phyloP scores from a whole-genome alignment of 2,888 invertebrate species.

The Baccha elongata region DNA sequence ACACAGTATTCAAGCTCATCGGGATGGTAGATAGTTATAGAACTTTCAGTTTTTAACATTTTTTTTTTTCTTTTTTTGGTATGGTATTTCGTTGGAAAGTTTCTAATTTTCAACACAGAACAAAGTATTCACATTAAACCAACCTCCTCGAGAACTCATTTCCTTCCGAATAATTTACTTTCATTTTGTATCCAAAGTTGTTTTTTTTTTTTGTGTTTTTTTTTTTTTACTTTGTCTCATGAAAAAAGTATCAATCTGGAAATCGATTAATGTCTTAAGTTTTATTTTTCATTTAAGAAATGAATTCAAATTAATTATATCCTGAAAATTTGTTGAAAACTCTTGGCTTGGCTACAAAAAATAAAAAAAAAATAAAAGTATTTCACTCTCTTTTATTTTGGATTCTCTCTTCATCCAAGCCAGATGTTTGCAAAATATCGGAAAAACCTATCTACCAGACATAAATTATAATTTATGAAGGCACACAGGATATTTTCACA shows the following conservation, averaged over 20 bases:
- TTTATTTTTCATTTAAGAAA: constrained; percentile 38
- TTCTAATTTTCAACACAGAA: constrained; percentile 7
- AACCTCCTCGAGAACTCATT: constrained; percentile 9
- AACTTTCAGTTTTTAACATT: no score
- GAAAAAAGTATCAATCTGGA: constrained; percentile 63
- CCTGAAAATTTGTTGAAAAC: constrained; percentile 54
- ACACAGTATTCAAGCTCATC: no score
- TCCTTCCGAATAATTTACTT: constrained; percentile 32
- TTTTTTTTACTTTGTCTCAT: constrained; percentile 18
- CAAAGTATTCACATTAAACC: constrained; percentile 5
- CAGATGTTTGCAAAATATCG: constrained; percentile 70
- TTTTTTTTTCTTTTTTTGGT: no score
- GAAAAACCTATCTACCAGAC: constrained; percentile 59
- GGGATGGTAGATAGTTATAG: no score
- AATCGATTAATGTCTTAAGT: constrained; percentile 53
- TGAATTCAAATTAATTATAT: constrained; percentile 55
- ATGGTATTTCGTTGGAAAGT: constrained; percentile 24
- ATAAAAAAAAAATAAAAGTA: not conserved
- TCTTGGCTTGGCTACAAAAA: not conserved
- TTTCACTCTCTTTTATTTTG: constrained; percentile 14
- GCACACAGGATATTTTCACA: constrained; percentile 61
- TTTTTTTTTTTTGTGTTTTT: constrained; percentile 7
- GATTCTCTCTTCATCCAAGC: constrained; percentile 31
- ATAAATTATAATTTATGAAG: constrained; percentile 73
- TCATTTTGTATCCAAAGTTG: constrained; percentile 5